Base-by-base conservation (phyloP, 2,888 invertebrate species). In the Crematogaster levior region DNA sequence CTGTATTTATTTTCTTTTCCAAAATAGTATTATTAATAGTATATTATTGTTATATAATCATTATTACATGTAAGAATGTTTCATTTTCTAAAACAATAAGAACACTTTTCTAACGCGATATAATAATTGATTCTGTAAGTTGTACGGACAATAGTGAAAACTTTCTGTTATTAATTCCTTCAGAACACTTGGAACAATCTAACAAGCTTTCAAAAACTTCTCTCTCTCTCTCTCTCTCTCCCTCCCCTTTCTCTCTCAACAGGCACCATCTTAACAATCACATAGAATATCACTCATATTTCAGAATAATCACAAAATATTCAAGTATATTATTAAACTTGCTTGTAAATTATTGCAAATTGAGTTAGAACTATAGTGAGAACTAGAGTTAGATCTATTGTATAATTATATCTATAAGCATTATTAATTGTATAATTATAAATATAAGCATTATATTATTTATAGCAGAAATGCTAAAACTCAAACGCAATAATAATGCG, bases 51-150 rank as follows among this genome's bases (percentile, higher is more conserved):
- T 51, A 21, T 21, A 21, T 18, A n/a, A 24, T 51, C 12, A 15
- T 70, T 48, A 10, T 70, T 9, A 53, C 24, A 15, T 46, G 18
- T 18, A 37, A 51, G 21, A 34, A 70, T 37, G n/a, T n/a, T n/a
- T n/a, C n/a, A n/a, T n/a, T 51, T 75, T 37, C 74, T 46, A 18
- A 15, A 24, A 9, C 65, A 65, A 75, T 48, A 18, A 75, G 65
- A 51, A 65, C 65, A 75, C 74, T 65, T 75, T 75, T 37, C 48
- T 60, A 24, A 9, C 27, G 24, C 24, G 37, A 65, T 65, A 37
- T 75, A 48, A 63, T 65, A 75, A 75, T 63, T 74, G 48, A 63
- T 48, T 63, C 48, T n/a, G n/a, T 51, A 75, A 75, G 18, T 18
- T 24, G 65, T 34, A 74, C 65, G 27, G 15, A 66, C n/a, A 66